A percentile compares a stretch with the other conserved stretches of the same genome.
phyloP scores from a whole-genome alignment of 2,113 vertebrate genomes.

The Centrocercus urophasianus region DNA sequence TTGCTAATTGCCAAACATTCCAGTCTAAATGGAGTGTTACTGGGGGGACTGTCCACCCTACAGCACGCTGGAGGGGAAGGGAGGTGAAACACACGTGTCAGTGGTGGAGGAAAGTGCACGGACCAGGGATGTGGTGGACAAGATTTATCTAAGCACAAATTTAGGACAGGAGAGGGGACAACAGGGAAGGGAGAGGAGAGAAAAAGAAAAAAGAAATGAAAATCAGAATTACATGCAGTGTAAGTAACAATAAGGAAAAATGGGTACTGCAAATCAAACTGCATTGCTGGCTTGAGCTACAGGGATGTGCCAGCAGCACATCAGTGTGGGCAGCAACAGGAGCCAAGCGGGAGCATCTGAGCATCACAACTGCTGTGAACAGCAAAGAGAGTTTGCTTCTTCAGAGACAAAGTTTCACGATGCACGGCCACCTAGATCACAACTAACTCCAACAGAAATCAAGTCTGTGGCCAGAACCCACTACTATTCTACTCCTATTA shows the following conservation, averaged over 20 bases:
- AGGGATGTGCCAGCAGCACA: not conserved
- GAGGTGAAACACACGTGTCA: slow-evolving; percentile 79
- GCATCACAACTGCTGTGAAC: not conserved
- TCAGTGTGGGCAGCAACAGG: not conserved
- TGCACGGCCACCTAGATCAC: not conserved
- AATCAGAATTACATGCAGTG: slow-evolving; percentile 51
- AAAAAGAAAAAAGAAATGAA: not conserved
- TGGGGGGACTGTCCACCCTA: slow-evolving; percentile 18
- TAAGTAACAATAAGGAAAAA: not conserved
- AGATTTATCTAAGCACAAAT: slow-evolving; percentile 77
- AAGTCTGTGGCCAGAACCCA: not conserved
- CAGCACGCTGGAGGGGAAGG: slow-evolving; percentile 60
- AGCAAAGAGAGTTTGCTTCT: not conserved
- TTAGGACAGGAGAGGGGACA: not conserved
- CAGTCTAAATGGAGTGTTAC: slow-evolving; percentile 21
- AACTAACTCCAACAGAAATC: not conserved
- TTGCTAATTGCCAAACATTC: slow-evolving; percentile 13
- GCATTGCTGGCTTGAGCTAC: not conserved
- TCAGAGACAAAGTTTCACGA: not conserved
- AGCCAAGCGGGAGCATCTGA: not conserved
- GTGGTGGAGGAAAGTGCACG: slow-evolving; percentile 79
- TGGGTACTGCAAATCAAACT: not conserved
- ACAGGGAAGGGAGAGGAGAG: not conserved
- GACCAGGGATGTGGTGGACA: slow-evolving; percentile 77
- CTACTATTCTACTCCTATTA: not conserved